phyloP scores from a whole-genome alignment of 2,797 vertebrate species.

The Lacerta viridis region DNA sequence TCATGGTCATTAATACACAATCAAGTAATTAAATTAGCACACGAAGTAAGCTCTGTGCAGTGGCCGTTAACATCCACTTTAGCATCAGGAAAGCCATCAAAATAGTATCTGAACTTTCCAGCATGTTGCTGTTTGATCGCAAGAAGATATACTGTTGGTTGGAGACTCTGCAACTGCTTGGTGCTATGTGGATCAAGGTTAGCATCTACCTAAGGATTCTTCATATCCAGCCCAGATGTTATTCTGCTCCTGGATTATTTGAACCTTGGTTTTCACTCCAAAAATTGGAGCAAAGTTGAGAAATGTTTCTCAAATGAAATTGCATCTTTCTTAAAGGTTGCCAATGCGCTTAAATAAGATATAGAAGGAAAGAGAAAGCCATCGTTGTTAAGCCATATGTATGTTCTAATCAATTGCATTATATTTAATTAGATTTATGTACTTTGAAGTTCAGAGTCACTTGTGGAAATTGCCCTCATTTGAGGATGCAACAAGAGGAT shows the following conservation, averaged over 20 bases:
- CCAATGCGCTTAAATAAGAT: neutral
- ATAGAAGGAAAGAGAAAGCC: neutral
- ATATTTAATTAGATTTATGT: neutral
- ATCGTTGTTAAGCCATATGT: neutral
- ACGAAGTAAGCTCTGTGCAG: neutral
- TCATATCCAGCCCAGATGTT: neutral
- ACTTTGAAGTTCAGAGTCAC: neutral
- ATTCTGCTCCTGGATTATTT: neutral
- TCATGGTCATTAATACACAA: neutral
- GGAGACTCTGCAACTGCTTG: slow-evolving; percentile 6
- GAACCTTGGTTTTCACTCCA: slow-evolving; percentile 3
- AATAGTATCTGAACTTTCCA: slow-evolving; percentile 19
- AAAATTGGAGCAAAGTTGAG: neutral
- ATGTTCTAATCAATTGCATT: neutral
- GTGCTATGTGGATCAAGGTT: neutral
- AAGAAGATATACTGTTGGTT: slow-evolving; percentile 21
- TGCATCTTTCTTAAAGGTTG: neutral
- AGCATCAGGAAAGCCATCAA: slow-evolving; percentile 18
- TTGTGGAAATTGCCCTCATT: neutral
- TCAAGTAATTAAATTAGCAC: slow-evolving; percentile 38
- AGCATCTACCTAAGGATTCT: accelerated
- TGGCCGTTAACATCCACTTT: neutral
- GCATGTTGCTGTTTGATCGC: too few species aligned
- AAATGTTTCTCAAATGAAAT: neutral
- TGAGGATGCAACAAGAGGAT: neutral